These are phyloP conservation scores for Alectura lathami DNA, from an alignment of 2,113 vertebrate species.

Conservation along the genomic window DNA sequence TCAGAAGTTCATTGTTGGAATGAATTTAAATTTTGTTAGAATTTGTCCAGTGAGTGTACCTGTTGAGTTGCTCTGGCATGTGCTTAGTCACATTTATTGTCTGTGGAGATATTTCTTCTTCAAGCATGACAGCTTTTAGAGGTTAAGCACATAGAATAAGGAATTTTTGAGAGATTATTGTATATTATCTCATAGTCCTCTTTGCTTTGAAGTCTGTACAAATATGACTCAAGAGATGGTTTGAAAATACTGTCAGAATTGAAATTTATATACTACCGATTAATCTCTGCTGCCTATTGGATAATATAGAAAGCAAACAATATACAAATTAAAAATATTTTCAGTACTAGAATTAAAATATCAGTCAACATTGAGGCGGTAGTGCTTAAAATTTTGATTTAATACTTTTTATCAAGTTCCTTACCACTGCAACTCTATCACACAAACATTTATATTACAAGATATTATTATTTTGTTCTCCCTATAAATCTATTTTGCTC, in stretches of 20 bases:
- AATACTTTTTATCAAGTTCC: not conserved
- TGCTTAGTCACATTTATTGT: not conserved
- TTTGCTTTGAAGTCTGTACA: not conserved
- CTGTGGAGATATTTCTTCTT: not conserved
- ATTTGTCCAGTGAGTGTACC: not conserved
- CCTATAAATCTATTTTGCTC: not conserved
- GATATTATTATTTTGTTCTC: not conserved
- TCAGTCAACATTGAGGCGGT: not conserved
- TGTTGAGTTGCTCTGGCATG: not conserved
- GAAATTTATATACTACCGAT: not conserved
- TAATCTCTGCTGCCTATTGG: not conserved
- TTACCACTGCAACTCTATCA: not conserved
- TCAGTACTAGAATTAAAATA: not conserved
- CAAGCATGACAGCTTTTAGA: not conserved
- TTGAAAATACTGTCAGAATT: not conserved
- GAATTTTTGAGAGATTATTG: not conserved
- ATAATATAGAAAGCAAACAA: not conserved
- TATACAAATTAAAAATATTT: not conserved
- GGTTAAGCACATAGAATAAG: not conserved
- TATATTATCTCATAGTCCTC: not conserved
- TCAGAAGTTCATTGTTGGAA: not conserved
- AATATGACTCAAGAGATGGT: not conserved
- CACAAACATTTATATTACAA: not conserved
- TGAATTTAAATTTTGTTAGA: not conserved
- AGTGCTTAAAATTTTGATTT: not conserved